Evolutionary conservation across 2,113 vertebrate genomes (phyloP), one percentile per base, ranked within the genome.

Genomic region (Uria aalge): DNA sequence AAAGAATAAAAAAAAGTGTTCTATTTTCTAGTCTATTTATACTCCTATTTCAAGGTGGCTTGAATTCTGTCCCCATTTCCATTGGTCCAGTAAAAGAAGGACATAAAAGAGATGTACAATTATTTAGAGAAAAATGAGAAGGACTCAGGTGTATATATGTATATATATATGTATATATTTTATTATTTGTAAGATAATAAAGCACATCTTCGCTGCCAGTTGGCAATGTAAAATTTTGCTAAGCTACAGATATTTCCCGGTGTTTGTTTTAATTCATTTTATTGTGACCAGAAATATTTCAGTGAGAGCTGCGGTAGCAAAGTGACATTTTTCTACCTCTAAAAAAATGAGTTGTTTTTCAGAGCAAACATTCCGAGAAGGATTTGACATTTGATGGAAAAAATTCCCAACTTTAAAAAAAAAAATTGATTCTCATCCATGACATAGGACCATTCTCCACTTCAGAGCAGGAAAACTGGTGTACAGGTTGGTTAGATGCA

Each of bases 141-240:
- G 7, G 34, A 62, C 1, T 63, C 1, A 2, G 4, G 3, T 16
- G 14, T 11, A 14, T 13, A 19, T 56, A 50, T 23, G 6, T 26
- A 50, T 48, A 50, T 34, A 18, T 38, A 19, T 57, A 52, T 24
- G 7, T 26, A 26, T 48, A 19, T 57, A 52, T n/a, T n/a, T 38
- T 40, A 40, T 69, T 4, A 38, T 59, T 63, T 56, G 22, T 55
- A 45, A 52, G 5, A 79, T 72, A 48, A 24, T 53, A 48, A 57
- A 60, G 4, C 5, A 29, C 17, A 57, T 50, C 40, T n/a, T 82
- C 6, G 53, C 71, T 95, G 72, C 40, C 22, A 69, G 0, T 8
- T 77, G 22, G 21, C 72, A 8, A 67, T 9, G 4, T 64, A 30
- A 84, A 36, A 5, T 63, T 57, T 59, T 91, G 27, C 38, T 41